phyloP scores from a whole-genome alignment of 1,140 invertebrate species.

The Bombus polaris region DNA sequence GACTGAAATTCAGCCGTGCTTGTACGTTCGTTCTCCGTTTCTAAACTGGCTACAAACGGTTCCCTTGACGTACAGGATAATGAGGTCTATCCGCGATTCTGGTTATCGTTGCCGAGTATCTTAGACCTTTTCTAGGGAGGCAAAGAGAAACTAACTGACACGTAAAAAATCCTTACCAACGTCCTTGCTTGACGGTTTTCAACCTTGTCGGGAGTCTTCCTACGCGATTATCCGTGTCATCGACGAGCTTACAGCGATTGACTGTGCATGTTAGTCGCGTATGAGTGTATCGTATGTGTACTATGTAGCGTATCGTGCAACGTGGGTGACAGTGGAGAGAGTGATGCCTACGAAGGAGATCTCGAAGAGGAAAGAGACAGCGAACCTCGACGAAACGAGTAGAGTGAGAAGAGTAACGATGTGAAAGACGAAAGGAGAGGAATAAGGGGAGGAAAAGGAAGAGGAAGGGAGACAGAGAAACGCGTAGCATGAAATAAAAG shows the following conservation, averaged over 20 bases:
- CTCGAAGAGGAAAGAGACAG: no score
- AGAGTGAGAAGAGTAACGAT: background rate
- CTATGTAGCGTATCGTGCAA: background rate
- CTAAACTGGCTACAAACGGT: background rate
- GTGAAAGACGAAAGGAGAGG: background rate
- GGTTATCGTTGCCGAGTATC: constrained; percentile 1
- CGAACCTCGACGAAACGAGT: no score
- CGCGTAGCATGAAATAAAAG: constrained; percentile 10
- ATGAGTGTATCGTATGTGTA: no score
- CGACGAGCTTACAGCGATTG: background rate
- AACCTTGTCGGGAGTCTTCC: constrained; percentile 15
- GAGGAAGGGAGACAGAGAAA: background rate
- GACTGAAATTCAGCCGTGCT: background rate
- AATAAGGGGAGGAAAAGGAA: background rate
- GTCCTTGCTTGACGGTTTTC: constrained; percentile 26
- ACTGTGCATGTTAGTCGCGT: background rate
- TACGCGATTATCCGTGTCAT: constrained; percentile 20
- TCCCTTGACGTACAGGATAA: constrained; percentile 28
- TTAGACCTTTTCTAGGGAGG: background rate
- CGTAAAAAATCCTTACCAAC: background rate
- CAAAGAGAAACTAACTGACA: background rate
- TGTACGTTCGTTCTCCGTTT: background rate
- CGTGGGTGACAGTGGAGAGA: constrained; percentile 11
- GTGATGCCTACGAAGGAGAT: background rate
- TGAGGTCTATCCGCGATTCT: background rate